Evolutionary conservation across 2,113 vertebrate species (phyloP).

Genomic region (Bos indicus): DNA sequence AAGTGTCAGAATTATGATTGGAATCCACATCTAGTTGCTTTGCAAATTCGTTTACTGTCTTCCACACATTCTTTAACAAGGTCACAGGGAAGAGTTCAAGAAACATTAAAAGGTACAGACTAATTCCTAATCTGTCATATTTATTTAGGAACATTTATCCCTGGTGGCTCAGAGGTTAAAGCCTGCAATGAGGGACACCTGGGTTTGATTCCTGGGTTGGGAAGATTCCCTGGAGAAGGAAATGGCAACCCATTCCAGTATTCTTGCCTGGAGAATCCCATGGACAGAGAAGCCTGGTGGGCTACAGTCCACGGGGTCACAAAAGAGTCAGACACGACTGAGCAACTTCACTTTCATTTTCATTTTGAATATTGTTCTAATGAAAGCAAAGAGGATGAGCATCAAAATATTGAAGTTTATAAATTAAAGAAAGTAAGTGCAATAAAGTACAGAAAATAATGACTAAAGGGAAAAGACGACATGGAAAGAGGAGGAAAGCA

Average conservation of each 20-base stretch:
- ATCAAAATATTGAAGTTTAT: not conserved
- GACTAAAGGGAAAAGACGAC: not conserved
- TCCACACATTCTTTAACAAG: not conserved
- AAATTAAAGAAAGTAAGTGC: not conserved
- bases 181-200: not conserved
- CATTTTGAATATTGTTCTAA: not conserved
- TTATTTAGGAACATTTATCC: not conserved
- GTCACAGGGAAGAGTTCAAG: not conserved
- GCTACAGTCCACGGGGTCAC: not conserved
- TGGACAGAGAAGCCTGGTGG: not conserved
- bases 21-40: not conserved
- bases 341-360: not conserved
- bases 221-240: not conserved
- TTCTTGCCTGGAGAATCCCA: not conserved
- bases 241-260: not conserved
- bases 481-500: not conserved
- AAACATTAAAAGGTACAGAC: not conserved
- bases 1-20: slow-evolving; percentile 25
- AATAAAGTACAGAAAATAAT: not conserved
- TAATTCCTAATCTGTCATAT: not conserved
- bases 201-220: not conserved
- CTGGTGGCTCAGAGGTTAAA: not conserved
- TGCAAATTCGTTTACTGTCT: slow-evolving; percentile 27
- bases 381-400: not conserved
- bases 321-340: not conserved